A percentile compares a stretch with the other conserved stretches of the same genome.
Conservation (phyloP, 2,797 vertebrate species). For the Buceros bicornis region DNA sequence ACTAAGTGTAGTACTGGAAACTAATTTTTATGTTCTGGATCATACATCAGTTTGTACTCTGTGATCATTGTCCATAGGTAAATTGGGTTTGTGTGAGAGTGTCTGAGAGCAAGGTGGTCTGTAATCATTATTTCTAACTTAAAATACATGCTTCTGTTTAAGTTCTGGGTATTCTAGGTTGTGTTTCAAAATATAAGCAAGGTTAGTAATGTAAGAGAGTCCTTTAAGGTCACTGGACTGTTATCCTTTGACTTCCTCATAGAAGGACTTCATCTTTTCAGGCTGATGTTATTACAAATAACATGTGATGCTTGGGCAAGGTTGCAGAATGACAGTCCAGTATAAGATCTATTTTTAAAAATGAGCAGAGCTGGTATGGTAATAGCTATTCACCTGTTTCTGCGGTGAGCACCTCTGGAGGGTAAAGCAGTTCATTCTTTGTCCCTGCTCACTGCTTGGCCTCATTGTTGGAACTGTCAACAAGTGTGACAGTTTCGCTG, state of each 20-base stretch:
- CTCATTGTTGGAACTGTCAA: conserved; percentile 26
- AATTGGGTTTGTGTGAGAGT: background rate
- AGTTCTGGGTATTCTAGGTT: background rate
- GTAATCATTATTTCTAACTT: background rate
- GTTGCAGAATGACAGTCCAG: background rate
- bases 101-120: background rate
- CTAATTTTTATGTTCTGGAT: background rate
- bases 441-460: conserved; percentile 5
- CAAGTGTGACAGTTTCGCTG: background rate
- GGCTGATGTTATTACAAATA: background rate
- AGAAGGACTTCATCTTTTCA: background rate
- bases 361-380: background rate
- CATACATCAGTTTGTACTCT: accelerated
- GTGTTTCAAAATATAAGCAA: background rate
- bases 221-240: background rate
- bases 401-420: background rate
- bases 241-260: background rate
- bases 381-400: background rate
- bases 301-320: background rate
- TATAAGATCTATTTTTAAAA: background rate
- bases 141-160: background rate
- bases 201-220: background rate
- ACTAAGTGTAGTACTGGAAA: background rate
- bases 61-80: background rate
- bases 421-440: background rate